A percentile compares a stretch with the other conserved stretches of the same genome.
These are phyloP conservation scores for Nemotelus nigrinus DNA, from an alignment of 2,888 invertebrate species.

Conservation along the genomic window DNA sequence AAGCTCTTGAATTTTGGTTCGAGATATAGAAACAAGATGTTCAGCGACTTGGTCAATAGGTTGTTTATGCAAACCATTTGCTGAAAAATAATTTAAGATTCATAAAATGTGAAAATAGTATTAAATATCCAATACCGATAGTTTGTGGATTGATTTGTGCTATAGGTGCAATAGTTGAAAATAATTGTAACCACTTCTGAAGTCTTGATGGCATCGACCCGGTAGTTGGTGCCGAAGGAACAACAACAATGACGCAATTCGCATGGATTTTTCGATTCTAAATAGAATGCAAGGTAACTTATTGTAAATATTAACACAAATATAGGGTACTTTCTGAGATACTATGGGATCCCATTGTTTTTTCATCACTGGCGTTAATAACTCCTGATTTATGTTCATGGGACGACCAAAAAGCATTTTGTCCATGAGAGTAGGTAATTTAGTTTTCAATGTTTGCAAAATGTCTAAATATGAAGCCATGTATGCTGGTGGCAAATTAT, in stretches of 20 bases:
- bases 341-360: conserved; percentile 79
- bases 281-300: conserved; percentile 48
- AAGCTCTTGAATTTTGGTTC: conserved; percentile 77
- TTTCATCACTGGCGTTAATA: conserved; percentile 70
- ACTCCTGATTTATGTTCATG: conserved; percentile 70
- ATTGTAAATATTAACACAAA: background rate
- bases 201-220: conserved; percentile 67
- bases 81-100: conserved; percentile 54
- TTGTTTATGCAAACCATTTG: conserved; percentile 59
- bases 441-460: conserved; percentile 75
- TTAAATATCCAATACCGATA: conserved; percentile 28
- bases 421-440: conserved; percentile 78
- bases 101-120: background rate
- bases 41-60: conserved; percentile 68
- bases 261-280: conserved; percentile 73
- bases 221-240: conserved; percentile 69
- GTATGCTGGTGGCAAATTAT: conserved; percentile 73
- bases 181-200: conserved; percentile 76
- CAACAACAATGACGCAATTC: conserved; percentile 73
- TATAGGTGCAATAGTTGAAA: conserved; percentile 75
- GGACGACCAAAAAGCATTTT: conserved; percentile 74
- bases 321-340: conserved; percentile 68
- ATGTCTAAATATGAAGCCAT: conserved; percentile 81
- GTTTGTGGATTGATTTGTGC: conserved; percentile 63
- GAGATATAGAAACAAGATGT: conserved; percentile 73